Evolutionary conservation across 2,888 invertebrate genomes (phyloP).

Genomic region (Bursaphelenchus okinawaensis): DNA sequence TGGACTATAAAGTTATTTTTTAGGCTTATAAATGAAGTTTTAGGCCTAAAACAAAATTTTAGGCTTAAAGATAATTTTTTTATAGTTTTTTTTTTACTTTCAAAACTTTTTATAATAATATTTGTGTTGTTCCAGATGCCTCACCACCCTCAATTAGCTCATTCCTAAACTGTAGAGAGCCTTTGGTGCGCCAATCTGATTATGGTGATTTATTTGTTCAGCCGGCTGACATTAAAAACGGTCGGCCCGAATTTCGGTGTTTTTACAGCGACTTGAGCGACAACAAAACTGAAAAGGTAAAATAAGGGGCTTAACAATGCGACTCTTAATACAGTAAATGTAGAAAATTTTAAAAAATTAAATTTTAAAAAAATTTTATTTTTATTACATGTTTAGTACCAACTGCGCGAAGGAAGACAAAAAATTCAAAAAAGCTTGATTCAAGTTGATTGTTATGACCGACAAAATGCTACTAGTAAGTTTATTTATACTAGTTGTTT

Average conservation of each 20-base stretch:
- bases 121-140: background rate
- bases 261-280: background rate
- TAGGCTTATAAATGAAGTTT: no score
- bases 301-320: no score
- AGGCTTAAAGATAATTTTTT: no score
- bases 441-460: background rate
- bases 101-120: no score
- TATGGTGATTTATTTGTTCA: background rate
- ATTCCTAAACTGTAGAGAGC: background rate
- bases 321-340: no score
- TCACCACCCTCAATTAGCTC: background rate
- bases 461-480: background rate
- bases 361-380: background rate
- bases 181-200: background rate
- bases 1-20: no score
- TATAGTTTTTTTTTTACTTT: no score
- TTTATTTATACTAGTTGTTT: no score
- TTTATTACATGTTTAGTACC: background rate
- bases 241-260: background rate
- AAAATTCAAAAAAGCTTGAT: background rate
- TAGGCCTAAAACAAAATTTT: no score
- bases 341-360: no score
- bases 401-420: background rate
- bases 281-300: background rate
- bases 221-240: background rate